These are phyloP conservation scores for Ectemnius continuus DNA, from an alignment of 2,888 invertebrate genomes.

Conservation along the genomic window DNA sequence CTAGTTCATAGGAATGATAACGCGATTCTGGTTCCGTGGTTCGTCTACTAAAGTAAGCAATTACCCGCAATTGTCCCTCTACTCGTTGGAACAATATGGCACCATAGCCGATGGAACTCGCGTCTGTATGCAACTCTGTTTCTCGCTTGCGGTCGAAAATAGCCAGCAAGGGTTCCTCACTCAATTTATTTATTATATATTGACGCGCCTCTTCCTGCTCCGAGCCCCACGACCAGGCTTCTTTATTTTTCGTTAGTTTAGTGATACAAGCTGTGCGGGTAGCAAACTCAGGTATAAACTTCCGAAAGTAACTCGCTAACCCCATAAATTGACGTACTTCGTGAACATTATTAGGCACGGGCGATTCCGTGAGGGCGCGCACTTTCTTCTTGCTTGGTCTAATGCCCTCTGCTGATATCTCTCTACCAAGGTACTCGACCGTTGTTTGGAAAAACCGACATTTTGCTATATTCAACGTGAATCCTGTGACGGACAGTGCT, in stretches of 20 bases:
- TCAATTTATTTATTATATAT: background rate
- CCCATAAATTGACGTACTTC: constrained; percentile 12
- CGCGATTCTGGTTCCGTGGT: constrained; percentile 14
- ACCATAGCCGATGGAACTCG: background rate
- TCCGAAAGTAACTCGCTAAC: constrained; percentile 15
- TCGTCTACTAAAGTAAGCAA: constrained; percentile 17
- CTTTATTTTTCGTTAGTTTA: background rate
- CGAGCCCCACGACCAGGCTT: background rate
- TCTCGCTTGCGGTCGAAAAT: background rate
- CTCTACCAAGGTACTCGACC: constrained; percentile 6
- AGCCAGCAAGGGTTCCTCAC: constrained; percentile 6
- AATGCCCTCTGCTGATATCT: background rate
- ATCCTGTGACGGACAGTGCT: background rate
- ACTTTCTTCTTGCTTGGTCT: constrained; percentile 11
- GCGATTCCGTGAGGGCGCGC: background rate
- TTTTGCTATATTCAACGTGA: constrained; percentile 20
- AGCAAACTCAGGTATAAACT: constrained; percentile 12
- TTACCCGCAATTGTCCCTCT: constrained; percentile 8
- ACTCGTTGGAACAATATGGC: constrained; percentile 15
- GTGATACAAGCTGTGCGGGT: constrained; percentile 5
- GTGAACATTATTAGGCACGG: background rate
- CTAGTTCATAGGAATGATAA: constrained; percentile 12
- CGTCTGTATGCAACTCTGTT: constrained; percentile 15
- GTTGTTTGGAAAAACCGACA: background rate
- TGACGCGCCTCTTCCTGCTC: background rate